Percentiles rank a stretch among this genome's conserved stretches.
Evolutionary conservation across 2,113 vertebrate genomes (phyloP).

Genomic region (Pachypanchax playfairii): DNA sequence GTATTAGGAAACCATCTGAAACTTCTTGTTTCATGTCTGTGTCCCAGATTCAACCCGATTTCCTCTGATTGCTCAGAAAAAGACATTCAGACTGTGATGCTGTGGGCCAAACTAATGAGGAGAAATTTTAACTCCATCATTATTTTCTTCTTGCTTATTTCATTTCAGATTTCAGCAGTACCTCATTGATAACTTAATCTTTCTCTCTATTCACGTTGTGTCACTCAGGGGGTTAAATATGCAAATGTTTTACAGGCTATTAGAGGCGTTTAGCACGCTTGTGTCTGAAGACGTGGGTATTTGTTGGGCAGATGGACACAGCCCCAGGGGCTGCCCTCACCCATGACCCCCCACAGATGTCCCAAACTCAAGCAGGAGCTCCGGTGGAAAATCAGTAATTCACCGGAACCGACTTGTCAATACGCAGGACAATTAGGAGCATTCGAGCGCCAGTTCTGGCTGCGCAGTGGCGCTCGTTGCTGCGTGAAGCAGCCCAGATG

Average conservation of each 20-base stretch:
- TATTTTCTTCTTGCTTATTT: slow-evolving; percentile 55
- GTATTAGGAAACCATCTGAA: slow-evolving; percentile 68
- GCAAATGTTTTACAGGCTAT: slow-evolving; percentile 58
- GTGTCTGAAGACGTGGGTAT: slow-evolving; percentile 66
- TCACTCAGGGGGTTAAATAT: slow-evolving; percentile 55
- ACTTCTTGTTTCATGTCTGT: slow-evolving; percentile 66
- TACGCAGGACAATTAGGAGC: slow-evolving; percentile 83
- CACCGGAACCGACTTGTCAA: slow-evolving; percentile 84
- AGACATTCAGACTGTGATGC: slow-evolving; percentile 26
- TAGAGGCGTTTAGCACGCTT: slow-evolving; percentile 62
- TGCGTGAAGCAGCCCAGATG: slow-evolving; percentile 80
- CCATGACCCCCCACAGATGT: slow-evolving; percentile 91
- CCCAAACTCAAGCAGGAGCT: slow-evolving; percentile 74
- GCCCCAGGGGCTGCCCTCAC: slow-evolving; percentile 77
- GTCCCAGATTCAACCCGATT: slow-evolving; percentile 69
- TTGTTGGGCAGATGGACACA: slow-evolving; percentile 88
- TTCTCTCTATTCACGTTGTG: slow-evolving; percentile 23
- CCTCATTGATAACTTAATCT: slow-evolving; percentile 56
- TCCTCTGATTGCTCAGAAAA: slow-evolving; percentile 58
- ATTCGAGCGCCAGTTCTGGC: slow-evolving; percentile 85
- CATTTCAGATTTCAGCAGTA: slow-evolving; percentile 41
- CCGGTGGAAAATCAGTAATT: slow-evolving; percentile 85
- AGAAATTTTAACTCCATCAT: slow-evolving; percentile 57
- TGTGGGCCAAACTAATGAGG: slow-evolving; percentile 51
- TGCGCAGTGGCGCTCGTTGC: slow-evolving; percentile 76